These are phyloP conservation scores for Piaya cayana DNA, from an alignment of 2,113 vertebrate genomes.

Conservation along the genomic window DNA sequence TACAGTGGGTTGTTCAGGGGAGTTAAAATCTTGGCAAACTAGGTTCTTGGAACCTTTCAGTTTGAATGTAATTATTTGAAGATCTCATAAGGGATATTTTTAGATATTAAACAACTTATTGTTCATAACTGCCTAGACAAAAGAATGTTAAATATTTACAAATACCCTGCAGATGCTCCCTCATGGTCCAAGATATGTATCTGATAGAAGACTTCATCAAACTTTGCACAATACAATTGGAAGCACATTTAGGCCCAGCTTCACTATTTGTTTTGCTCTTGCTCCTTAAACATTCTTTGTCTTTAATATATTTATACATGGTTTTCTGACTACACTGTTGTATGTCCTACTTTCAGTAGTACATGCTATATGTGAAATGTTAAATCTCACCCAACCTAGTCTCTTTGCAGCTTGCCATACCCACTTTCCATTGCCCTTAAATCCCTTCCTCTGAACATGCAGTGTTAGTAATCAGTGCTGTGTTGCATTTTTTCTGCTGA, in stretches of 20 bases:
- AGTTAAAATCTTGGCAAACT: not conserved
- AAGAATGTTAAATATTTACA: not conserved
- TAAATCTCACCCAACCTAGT: not conserved
- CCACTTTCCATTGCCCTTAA: not conserved
- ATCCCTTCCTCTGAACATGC: not conserved
- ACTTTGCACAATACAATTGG: not conserved
- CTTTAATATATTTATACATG: not conserved
- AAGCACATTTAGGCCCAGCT: not conserved
- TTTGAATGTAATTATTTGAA: not conserved
- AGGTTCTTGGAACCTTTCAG: not conserved
- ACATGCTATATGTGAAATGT: not conserved
- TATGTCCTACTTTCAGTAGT: not conserved
- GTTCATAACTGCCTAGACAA: not conserved
- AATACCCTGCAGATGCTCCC: not conserved
- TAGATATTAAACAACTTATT: not conserved
- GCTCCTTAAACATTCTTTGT: not conserved
- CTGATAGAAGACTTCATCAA: not conserved
- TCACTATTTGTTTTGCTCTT: not conserved
- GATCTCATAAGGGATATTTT: not conserved
- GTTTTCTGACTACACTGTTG: not conserved
- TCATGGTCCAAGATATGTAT: not conserved
- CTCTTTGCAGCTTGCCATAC: not conserved
- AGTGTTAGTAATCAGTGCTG: not conserved
- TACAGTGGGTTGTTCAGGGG: not conserved
- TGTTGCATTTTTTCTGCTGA: not conserved